Conservation (phyloP, 2,797 vertebrate species). For the Arctocebus calabarensis region DNA sequence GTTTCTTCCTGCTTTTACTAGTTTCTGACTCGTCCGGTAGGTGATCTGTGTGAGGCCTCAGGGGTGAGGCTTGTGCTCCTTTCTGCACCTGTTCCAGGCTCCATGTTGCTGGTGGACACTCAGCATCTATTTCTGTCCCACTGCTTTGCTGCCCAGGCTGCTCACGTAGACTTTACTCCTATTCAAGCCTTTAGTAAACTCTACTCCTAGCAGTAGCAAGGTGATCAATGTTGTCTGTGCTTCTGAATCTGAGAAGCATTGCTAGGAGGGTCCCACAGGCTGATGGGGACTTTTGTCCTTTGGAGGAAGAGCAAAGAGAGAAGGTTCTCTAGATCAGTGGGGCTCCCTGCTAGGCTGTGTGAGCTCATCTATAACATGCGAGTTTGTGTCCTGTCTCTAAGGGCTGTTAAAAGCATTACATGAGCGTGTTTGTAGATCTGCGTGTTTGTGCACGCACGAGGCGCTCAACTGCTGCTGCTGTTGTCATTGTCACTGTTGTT, state of each 20-base stretch:
- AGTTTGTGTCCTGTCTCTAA: neutral
- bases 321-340: too few relatives aligned
- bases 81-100: neutral
- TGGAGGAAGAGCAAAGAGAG: neutral
- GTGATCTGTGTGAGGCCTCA: neutral
- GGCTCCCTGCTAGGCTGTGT: neutral
- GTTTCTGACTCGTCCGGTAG: neutral
- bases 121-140: neutral
- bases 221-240: neutral
- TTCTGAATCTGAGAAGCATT: neutral
- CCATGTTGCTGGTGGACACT: neutral
- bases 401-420: neutral
- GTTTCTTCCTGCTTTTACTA: neutral
- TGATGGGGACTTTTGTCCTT: neutral
- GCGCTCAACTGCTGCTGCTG: accelerated
- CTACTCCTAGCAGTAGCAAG: neutral
- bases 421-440: neutral
- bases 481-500: accelerated
- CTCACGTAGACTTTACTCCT: neutral
- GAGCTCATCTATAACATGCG: neutral
- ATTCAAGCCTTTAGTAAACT: neutral
- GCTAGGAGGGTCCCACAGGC: neutral
- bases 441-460: too few relatives aligned
- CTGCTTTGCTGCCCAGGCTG: neutral
- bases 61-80: neutral